These are phyloP conservation scores for Mimas tiliae DNA, from an alignment of 2,888 invertebrate genomes.

Conservation along the genomic window DNA sequence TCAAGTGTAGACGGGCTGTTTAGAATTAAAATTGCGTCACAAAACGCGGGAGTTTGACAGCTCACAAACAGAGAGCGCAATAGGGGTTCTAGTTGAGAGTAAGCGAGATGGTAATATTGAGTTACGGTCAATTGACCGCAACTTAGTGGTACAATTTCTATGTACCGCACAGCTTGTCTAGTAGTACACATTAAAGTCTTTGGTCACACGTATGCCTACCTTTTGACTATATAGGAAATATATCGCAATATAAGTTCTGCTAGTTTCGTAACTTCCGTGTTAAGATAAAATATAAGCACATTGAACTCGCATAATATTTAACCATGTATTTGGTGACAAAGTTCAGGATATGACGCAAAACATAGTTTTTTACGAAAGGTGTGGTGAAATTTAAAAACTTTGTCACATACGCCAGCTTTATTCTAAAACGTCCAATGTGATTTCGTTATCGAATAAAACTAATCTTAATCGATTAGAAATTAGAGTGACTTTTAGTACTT, in stretches of 20 bases:
- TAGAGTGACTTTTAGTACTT: slow-evolving; percentile 45
- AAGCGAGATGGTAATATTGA: no score
- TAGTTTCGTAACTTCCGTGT: background rate
- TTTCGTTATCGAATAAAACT: slow-evolving; percentile 35
- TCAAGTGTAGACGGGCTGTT: no score
- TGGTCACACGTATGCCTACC: background rate
- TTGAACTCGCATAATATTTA: slow-evolving; percentile 11
- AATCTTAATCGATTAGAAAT: slow-evolving; percentile 31
- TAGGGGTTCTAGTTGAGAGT: no score
- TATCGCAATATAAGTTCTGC: background rate
- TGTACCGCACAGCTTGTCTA: no score
- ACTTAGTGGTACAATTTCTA: no score
- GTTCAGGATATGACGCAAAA: slow-evolving; percentile 15
- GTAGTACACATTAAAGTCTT: no score
- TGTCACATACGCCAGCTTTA: background rate
- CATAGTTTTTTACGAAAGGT: background rate
- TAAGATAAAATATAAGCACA: background rate
- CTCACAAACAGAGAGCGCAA: no score
- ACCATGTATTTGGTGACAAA: slow-evolving; percentile 1
- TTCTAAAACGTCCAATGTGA: slow-evolving; percentile 8
- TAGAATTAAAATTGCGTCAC: no score
- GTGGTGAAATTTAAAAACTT: slow-evolving; percentile 5
- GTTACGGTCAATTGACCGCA: no score
- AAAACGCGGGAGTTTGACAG: no score
- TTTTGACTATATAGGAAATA: background rate